Evolutionary conservation across 1,140 invertebrate genomes (phyloP).

Genomic region (Ceratosolen solmsi): DNA sequence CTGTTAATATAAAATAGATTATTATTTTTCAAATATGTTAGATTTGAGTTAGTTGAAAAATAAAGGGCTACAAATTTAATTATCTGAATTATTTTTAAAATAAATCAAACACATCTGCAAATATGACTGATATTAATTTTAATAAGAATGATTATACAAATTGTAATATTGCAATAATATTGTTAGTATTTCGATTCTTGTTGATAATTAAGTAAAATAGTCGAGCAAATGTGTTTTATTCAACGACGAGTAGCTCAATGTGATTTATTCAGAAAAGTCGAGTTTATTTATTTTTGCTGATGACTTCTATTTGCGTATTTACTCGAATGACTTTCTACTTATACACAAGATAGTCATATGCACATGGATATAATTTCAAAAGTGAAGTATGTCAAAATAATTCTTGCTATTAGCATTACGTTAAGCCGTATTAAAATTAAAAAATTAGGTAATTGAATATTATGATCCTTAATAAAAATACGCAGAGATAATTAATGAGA

Average conservation of each 20-base stretch:
- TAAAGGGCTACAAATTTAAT: too few relatives aligned
- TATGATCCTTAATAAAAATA: background rate
- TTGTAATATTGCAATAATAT: background rate
- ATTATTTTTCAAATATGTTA: too few relatives aligned
- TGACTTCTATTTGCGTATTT: background rate
- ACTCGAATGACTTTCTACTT: background rate
- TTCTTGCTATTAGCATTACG: background rate
- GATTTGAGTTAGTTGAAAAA: too few relatives aligned
- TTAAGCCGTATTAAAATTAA: background rate
- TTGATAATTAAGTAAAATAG: background rate
- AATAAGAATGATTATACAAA: background rate
- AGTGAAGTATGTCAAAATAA: background rate
- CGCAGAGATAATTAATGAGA: background rate
- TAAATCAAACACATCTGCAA: too few relatives aligned
- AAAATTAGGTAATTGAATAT: background rate
- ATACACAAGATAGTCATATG: background rate
- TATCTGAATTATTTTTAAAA: too few relatives aligned
- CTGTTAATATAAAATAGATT: too few relatives aligned
- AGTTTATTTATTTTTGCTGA: slow-evolving; percentile 12
- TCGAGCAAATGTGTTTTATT: background rate
- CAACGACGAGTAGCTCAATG: background rate
- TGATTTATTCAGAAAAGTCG: background rate
- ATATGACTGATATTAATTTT: too few relatives aligned
- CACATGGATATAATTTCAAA: background rate
- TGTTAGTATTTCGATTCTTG: background rate